Evolutionary conservation across 2,888 invertebrate genomes (phyloP).

Genomic region (Molanna angustata): DNA sequence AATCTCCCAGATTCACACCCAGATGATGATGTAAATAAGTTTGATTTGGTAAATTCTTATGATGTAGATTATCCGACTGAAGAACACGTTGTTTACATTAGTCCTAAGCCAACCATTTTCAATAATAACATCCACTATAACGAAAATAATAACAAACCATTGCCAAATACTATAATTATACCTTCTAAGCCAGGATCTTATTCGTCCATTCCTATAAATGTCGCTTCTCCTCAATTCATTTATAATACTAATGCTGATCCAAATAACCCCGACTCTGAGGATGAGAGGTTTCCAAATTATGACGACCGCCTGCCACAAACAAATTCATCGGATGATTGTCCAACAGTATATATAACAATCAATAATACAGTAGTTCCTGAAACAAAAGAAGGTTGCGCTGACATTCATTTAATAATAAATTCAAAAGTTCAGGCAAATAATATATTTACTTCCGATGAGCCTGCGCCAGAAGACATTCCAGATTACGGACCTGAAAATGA

Average conservation of each 20-base stretch:
- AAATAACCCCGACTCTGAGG: constrained; percentile 19
- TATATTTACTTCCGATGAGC: constrained; percentile 46
- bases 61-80: too few relatives aligned
- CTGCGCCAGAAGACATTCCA: constrained; percentile 29
- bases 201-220: constrained; percentile 6
- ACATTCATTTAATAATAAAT: constrained; percentile 67
- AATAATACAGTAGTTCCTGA: constrained; percentile 55
- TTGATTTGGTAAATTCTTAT: too few relatives aligned
- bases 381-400: constrained; percentile 64
- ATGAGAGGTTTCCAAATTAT: neutral
- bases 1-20: too few relatives aligned
- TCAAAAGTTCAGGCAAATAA: constrained; percentile 64
- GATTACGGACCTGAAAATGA: constrained; percentile 15
- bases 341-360: constrained; percentile 56
- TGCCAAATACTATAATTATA: too few relatives aligned
- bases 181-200: constrained; percentile 14
- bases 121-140: too few relatives aligned
- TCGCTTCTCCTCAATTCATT: constrained; percentile 7
- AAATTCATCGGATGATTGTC: constrained; percentile 47
- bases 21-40: too few relatives aligned
- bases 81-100: too few relatives aligned
- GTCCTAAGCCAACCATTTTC: too few relatives aligned
- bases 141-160: too few relatives aligned
- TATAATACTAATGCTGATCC: constrained; percentile 4
- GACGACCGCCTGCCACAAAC: constrained; percentile 7